Conservation (phyloP, 2,113 vertebrate genomes). For the Cavia porcellus region DNA sequence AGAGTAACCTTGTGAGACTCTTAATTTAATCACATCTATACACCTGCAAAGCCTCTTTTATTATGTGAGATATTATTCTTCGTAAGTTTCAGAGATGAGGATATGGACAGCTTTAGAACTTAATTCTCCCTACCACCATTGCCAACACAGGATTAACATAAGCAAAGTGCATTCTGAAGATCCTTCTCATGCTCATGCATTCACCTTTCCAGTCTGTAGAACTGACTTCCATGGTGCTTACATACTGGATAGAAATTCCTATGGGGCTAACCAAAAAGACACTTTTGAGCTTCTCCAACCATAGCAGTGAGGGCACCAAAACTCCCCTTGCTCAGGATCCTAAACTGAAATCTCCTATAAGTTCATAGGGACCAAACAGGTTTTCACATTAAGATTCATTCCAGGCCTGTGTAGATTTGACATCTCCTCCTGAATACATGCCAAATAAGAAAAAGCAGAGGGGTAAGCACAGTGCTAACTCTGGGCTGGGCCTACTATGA, state of each 20-base stretch:
- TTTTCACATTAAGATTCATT: neutral
- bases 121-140: no score
- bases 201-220: neutral
- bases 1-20: neutral
- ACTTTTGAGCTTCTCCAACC: neutral
- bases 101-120: neutral
- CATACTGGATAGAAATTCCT: neutral
- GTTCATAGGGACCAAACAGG: neutral
- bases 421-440: neutral
- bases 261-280: neutral
- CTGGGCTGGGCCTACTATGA: neutral
- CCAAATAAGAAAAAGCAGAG: neutral
- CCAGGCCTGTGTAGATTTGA: neutral
- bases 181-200: neutral
- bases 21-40: neutral
- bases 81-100: neutral
- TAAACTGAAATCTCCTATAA: neutral
- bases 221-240: neutral
- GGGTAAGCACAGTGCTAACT: neutral
- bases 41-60: neutral
- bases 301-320: neutral
- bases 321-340: neutral
- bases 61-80: neutral
- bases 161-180: neutral
- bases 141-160: neutral